phyloP scores from a whole-genome alignment of 2,888 invertebrate species.

The Vesta saturnalis region DNA sequence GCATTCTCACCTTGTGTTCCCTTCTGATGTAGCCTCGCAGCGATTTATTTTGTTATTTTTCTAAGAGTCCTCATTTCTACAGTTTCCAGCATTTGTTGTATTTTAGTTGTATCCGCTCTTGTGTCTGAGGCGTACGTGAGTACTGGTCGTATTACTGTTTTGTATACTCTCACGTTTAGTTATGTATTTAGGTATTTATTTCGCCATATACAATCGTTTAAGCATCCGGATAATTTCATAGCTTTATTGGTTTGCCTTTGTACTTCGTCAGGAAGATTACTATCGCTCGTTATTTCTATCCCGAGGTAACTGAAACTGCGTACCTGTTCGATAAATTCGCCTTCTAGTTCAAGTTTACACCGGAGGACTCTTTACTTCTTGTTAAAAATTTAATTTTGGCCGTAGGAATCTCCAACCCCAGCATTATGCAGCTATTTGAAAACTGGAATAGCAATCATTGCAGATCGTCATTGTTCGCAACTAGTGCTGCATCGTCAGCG shows the following conservation, averaged over 20 bases:
- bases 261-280: background rate
- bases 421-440: background rate
- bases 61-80: background rate
- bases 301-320: background rate
- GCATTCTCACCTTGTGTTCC: background rate
- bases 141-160: constrained; percentile 3
- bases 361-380: background rate
- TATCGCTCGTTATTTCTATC: constrained; percentile 5
- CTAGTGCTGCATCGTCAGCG: too few relatives aligned
- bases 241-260: constrained; percentile 6
- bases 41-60: background rate
- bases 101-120: constrained; percentile 12
- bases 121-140: background rate
- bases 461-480: too few relatives aligned
- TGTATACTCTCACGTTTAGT: background rate
- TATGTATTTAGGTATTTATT: background rate
- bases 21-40: background rate
- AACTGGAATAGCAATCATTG: background rate
- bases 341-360: constrained; percentile 2
- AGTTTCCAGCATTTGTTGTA: too few relatives aligned
- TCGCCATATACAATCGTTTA: background rate
- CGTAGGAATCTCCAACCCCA: background rate
- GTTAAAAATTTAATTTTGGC: background rate
- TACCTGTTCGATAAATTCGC: background rate
- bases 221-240: background rate